Evolutionary conservation across 2,888 invertebrate species (phyloP), one percentile per base, ranked within the genome.

Genomic region (Kryphioiulus occultus): DNA sequence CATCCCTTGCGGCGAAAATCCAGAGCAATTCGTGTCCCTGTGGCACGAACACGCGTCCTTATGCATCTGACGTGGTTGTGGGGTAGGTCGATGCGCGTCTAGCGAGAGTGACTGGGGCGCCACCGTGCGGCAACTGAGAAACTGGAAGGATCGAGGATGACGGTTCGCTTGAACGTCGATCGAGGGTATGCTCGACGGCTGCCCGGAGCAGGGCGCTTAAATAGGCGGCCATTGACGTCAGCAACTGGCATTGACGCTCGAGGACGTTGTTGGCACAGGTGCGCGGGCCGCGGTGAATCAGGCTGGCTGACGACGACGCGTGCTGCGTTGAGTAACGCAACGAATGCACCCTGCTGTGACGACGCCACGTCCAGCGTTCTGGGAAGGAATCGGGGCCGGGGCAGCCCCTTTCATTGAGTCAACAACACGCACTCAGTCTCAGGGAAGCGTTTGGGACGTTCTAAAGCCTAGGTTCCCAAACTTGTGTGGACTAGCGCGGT

Each of bases 1-100:
- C 59, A 22, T 59, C 53, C 19, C 19, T n/a, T 19, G 53, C 53
- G n/a, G 22, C 22, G 59, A 4, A 68, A 68, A 68, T 68, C 59
- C 59, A 22, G 59, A 19, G 22, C 22, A 22, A 3, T 47, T 19
- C 47, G 10, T 12, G 22, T 68, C 59, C 59, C 59, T 68, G 22
- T 12, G 59, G 59, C 59, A 68, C 59, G 59, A 22, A 68, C 59
- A 68, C 59, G 59, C 59, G 59, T 68, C 59, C 22, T 68, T 68
- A 68, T 68, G 59, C 59, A 68, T 68, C 59, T 68, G 59, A 68
- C 22, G n/a, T n/a, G n/a, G n/a, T n/a, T n/a, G 59, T 1, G 53
- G n/a, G 4, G 10, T n/a, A 2, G 59, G 59, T 22, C 59, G 9
- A 22, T 3, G 22, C 19, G 9, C 22, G 59, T 22, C 22, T 1